Conservation (phyloP, 1,140 invertebrate species). For the Teleogryllus occipitalis region DNA sequence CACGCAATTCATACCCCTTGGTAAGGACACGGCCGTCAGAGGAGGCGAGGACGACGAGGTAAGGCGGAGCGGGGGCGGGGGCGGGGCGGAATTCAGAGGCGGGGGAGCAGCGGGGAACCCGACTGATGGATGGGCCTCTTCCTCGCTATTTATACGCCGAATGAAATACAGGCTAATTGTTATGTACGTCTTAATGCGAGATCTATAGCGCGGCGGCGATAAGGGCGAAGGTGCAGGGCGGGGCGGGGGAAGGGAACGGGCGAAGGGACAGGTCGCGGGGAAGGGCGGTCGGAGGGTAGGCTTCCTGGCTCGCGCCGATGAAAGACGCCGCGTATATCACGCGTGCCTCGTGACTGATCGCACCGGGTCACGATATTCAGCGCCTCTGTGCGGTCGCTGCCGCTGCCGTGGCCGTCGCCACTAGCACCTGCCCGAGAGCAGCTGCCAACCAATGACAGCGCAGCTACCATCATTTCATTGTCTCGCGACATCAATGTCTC, state of each 20-base stretch:
- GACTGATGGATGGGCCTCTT: neutral
- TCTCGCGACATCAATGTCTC: no score
- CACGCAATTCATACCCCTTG: no score
- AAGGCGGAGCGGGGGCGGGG: no score
- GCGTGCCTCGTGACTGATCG: neutral
- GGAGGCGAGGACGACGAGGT: no score
- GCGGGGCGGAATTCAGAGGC: no score
- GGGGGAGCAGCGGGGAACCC: neutral
- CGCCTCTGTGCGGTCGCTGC: no score
- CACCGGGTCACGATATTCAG: neutral
- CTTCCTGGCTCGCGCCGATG: neutral
- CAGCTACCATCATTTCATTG: no score
- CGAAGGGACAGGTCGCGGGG: neutral
- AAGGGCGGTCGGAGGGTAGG: neutral
- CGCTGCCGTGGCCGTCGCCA: no score
- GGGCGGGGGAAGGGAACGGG: neutral
- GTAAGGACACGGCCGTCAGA: no score
- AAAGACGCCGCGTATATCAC: neutral
- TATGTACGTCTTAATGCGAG: slow-evolving; percentile 4
- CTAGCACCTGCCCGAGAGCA: no score
- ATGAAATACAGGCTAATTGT: slow-evolving; percentile 5
- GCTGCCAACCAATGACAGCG: no score
- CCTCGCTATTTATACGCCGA: neutral
- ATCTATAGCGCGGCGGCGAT: neutral
- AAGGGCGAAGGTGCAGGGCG: neutral